phyloP scores from a whole-genome alignment of 1,140 invertebrate genomes.

The Diorhabda sublineata region DNA sequence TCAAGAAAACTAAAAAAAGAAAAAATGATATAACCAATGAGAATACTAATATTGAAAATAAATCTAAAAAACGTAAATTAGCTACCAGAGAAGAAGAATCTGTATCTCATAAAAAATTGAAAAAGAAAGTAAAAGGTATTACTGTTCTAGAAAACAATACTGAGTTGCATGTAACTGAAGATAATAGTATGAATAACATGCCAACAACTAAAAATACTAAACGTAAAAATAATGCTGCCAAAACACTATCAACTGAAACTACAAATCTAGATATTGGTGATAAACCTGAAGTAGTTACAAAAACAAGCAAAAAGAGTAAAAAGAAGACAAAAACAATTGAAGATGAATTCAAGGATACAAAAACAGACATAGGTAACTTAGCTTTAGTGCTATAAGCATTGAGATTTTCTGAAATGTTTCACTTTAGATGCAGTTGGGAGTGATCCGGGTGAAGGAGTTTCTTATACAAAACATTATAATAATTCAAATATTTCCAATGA shows the following conservation, averaged over 20 bases:
- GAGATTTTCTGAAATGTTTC: no score
- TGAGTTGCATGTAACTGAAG: not conserved
- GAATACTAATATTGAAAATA: not conserved
- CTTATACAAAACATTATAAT: not conserved
- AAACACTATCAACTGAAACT: no score
- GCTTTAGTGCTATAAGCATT: no score
- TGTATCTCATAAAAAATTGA: not conserved
- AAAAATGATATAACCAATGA: not conserved
- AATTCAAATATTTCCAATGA: not conserved
- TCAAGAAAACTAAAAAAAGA: conserved; percentile 3
- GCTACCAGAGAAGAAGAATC: not conserved
- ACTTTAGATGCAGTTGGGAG: no score
- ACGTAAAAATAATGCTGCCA: not conserved
- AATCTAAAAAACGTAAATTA: conserved; percentile 4
- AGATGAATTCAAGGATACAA: no score
- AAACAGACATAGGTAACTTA: no score
- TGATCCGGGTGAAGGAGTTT: not conserved
- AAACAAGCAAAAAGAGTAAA: not conserved
- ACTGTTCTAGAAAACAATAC: not conserved
- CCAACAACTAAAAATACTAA: not conserved
- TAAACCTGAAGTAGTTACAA: not conserved
- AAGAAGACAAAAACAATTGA: not conserved
- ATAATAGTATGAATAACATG: not conserved
- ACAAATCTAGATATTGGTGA: no score
- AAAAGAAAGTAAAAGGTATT: not conserved